Base-by-base conservation (phyloP, 2,797 vertebrate species). In the Pipistrellus pipistrellus region DNA sequence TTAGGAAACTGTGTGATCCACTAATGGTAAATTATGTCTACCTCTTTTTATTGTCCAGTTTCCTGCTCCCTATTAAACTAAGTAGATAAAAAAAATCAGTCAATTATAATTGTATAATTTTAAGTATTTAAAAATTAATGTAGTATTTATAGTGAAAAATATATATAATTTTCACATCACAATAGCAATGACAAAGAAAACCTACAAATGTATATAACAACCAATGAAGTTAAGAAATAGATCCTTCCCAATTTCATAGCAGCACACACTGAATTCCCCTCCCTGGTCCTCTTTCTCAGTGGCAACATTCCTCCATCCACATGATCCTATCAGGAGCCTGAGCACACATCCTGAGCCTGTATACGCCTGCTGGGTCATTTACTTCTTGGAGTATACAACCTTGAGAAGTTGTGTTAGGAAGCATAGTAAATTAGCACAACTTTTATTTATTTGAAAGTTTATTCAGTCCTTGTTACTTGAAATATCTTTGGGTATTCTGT, bases 391-490 rank as follows among this genome's bases (percentile, higher is more conserved):
- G 35, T 64, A n/a, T n/a, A 55, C 6, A 66, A 66, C 66, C 9
- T 46, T 73, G 44, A 66, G 27, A 72, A 72, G 46, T n/a, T 73
- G 53, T 85, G 59, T 59, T 21, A 55, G 13, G 14, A 73, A 73
- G 17, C 30, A n/a, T 10, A 77, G 10, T 35, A 38, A 80, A n/a
- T 35, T n/a, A 73, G 38, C 55, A 66, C 51, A 71, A 12, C 10
- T 66, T 90, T 46, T 57, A 18, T 57, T 41, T 51, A 89, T 71
- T 55, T 44, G 41, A 9, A 46, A 75, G 44, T 71, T 62, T 89
- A 41, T 71, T 90, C 46, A 35, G 32, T 25, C 18, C 13, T 62
- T 80, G 12, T 41, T 64, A 35, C 64, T 90, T 53, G 23, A 72
- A 44, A 90, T 71, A 46, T 17, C 15, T 85, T 62, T 64, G 6